phyloP scores from a whole-genome alignment of 2,888 invertebrate genomes.

The Beris morrisii region DNA sequence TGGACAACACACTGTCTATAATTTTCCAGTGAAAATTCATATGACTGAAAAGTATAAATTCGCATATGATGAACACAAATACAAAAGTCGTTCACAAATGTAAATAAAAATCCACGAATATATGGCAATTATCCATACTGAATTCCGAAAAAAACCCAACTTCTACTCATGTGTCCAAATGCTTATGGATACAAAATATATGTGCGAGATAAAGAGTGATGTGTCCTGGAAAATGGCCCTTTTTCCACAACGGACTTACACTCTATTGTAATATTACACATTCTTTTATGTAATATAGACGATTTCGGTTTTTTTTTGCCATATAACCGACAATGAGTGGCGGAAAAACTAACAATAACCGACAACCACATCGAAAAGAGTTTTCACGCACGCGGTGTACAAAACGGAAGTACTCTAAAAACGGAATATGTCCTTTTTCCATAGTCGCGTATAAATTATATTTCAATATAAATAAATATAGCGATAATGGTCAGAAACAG shows the following conservation, averaged over 20 bases:
- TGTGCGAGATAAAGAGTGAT: too few relatives aligned
- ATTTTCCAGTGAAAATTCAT: conserved; percentile 34
- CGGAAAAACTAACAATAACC: conserved; percentile 39
- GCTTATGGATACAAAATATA: too few relatives aligned
- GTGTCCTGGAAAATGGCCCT: too few relatives aligned
- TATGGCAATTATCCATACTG: conserved; percentile 10
- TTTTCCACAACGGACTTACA: too few relatives aligned
- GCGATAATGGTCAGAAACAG: not conserved
- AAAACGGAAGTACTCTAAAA: conserved; percentile 30
- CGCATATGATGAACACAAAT: conserved; percentile 33
- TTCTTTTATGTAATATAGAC: too few relatives aligned
- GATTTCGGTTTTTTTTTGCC: too few relatives aligned
- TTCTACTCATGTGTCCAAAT: too few relatives aligned
- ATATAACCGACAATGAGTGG: conserved; percentile 20
- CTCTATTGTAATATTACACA: too few relatives aligned
- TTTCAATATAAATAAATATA: conserved; percentile 1
- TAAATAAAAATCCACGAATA: conserved; percentile 36
- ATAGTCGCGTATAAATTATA: not conserved
- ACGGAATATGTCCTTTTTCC: conserved; percentile 9
- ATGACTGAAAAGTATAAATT: conserved; percentile 26
- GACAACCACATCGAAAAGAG: conserved; percentile 37
- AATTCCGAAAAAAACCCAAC: too few relatives aligned
- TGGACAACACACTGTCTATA: conserved; percentile 33
- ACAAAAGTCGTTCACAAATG: conserved; percentile 34
- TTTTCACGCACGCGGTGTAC: conserved; percentile 30